These are phyloP conservation scores for Phoeniculus purpureus DNA, from an alignment of 2,797 vertebrate species.

Conservation along the genomic window DNA sequence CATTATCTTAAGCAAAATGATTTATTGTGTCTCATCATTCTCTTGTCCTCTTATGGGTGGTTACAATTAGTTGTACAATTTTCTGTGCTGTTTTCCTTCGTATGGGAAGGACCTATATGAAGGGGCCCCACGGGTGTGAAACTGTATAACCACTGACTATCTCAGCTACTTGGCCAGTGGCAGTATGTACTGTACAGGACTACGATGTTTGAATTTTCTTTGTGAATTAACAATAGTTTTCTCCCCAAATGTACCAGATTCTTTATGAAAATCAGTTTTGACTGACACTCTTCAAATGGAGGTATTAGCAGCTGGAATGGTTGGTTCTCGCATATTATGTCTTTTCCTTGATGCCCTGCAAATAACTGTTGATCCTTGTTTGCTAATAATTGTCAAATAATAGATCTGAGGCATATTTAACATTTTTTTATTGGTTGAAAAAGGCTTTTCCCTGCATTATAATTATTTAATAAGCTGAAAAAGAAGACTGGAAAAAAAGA, in stretches of 20 bases:
- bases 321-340: neutral
- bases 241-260: neutral
- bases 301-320: neutral
- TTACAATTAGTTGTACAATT: neutral
- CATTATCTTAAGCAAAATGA: neutral
- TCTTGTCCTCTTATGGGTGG: neutral
- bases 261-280: neutral
- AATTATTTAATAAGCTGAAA: neutral
- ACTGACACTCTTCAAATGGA: neutral
- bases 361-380: neutral
- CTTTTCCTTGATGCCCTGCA: neutral
- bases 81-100: neutral
- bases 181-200: neutral
- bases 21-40: neutral
- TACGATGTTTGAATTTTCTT: neutral
- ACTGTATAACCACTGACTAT: neutral
- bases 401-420: neutral
- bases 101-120: neutral
- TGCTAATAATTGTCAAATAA: neutral
- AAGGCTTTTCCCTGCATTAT: neutral
- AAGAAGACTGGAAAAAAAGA: neutral
- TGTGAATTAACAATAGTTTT: neutral
- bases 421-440: neutral
- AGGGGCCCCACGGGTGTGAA: neutral
- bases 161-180: neutral